Conservation (phyloP, 2,113 vertebrate genomes). For the Ceuthmochares aereus region DNA sequence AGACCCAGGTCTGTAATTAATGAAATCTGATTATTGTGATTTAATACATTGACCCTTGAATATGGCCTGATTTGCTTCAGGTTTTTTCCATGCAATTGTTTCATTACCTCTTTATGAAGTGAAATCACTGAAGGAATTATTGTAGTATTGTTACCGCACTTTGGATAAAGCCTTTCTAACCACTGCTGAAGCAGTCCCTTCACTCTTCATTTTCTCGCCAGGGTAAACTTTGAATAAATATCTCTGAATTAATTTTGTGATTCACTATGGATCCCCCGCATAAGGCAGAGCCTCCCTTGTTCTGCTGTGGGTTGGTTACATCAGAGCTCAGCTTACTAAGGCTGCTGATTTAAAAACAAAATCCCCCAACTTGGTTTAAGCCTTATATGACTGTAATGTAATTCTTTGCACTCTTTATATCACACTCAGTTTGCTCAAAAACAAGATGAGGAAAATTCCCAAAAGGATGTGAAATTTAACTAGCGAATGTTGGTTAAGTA, state of each 20-base stretch:
- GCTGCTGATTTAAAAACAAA: slow-evolving; percentile 29
- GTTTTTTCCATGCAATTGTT: not conserved
- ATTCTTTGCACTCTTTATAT: slow-evolving; percentile 22
- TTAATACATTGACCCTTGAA: not conserved
- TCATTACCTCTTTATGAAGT: not conserved
- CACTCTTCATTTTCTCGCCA: not conserved
- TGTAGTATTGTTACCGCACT: not conserved
- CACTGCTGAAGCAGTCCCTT: not conserved
- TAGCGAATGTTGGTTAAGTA: slow-evolving; percentile 56
- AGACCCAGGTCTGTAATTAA: not conserved
- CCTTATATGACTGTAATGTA: not conserved
- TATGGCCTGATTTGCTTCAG: not conserved
- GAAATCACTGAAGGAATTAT: not conserved
- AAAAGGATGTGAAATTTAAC: slow-evolving; percentile 59
- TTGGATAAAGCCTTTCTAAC: not conserved
- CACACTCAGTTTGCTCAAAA: slow-evolving; percentile 26
- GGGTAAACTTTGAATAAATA: slow-evolving; percentile 25
- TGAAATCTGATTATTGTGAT: not conserved
- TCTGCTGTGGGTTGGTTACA: not conserved
- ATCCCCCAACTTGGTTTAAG: not conserved
- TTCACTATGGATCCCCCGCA: not conserved
- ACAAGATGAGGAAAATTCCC: slow-evolving; percentile 42
- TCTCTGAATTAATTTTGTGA: not conserved
- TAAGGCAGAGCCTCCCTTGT: not conserved
- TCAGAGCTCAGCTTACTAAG: slow-evolving; percentile 7